Conservation (phyloP, 2,797 vertebrate species). For the Enteromius thamalakanensis region DNA sequence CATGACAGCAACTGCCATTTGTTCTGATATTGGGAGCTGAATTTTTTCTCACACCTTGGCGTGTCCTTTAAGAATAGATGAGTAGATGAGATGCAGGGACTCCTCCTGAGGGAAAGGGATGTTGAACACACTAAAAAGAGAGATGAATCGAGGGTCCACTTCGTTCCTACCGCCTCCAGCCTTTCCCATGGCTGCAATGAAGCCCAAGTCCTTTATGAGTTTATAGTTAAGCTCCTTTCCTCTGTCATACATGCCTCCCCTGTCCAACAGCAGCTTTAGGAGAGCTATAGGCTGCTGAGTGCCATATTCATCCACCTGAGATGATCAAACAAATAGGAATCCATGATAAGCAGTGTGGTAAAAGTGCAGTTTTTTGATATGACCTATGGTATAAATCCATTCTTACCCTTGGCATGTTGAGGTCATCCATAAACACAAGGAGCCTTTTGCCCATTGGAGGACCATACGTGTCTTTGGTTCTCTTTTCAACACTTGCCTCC, state of each 20-base stretch:
- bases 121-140: slow-evolving; percentile 93
- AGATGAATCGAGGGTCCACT: slow-evolving; percentile 91
- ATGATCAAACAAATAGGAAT: slow-evolving; percentile 32
- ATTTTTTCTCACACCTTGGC: slow-evolving; percentile 74
- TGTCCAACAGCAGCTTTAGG: slow-evolving; percentile 90
- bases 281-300: slow-evolving; percentile 96
- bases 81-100: slow-evolving; percentile 88
- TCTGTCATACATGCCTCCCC: slow-evolving; percentile 89
- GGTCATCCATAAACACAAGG: slow-evolving; percentile 94
- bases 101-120: slow-evolving; percentile 87
- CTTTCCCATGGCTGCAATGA: slow-evolving; percentile 94
- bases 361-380: neutral
- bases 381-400: neutral
- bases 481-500: slow-evolving; percentile 93
- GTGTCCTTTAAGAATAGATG: slow-evolving; percentile 91
- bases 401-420: slow-evolving; percentile 95
- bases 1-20: neutral
- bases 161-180: slow-evolving; percentile 95
- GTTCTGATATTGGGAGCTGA: neutral
- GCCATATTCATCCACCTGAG: slow-evolving; percentile 92
- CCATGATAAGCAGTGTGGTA: neutral
- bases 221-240: slow-evolving; percentile 94
- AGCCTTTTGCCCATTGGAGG: slow-evolving; percentile 93
- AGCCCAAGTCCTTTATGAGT: slow-evolving; percentile 88
- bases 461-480: slow-evolving; percentile 91